Evolutionary conservation across 2,888 invertebrate genomes (phyloP), one percentile per base, ranked within the genome.

Genomic region (Dasypogon diadema): DNA sequence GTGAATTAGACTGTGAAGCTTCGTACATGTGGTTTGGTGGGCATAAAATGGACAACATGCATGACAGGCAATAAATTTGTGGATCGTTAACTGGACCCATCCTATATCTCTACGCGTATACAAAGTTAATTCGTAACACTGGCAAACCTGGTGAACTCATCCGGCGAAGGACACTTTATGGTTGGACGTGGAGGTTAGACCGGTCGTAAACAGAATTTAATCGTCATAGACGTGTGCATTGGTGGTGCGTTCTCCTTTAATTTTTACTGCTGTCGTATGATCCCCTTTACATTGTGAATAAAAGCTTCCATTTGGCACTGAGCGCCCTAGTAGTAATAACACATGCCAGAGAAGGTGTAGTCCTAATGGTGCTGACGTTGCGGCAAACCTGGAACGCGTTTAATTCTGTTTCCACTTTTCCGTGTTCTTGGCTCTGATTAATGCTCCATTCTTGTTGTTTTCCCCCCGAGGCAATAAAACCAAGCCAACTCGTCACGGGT

Each of bases 191-290:
- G 65, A 65, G 46, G 65, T 65, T 24, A 65, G 65, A 10, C 34
- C 22, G 63, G 63, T 63, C 63, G 22, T 63, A 63, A 63, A 63
- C 63, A 37, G 63, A 63, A 63, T 63, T 63, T 63, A 63, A 63
- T 42, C 42, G 63, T 42, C 63, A 63, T 63, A 63, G 16, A 37
- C 42, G 37, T 37, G 63, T 63, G 21, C 58, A 14, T 12, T 12
- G 12, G 6, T 12, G 4, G 3, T 12, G 51, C 51, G 42, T 42
- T 51, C 16, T 21, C 4, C 10, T 51, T 51, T 51, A 51, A 16
- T 51, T 51, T 51, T 51, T 51, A 51, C 21, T 2, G 18, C 51
- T 8, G 16, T 1, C 2, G 0, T 16, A 42, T 42, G n/a, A 42
- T 42, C 5, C 12, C n/a, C 42, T 42, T n/a, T 10, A 42, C 42